These are phyloP conservation scores for Cnemophilus loriae DNA, from an alignment of 2,113 vertebrate genomes.

Conservation along the genomic window DNA sequence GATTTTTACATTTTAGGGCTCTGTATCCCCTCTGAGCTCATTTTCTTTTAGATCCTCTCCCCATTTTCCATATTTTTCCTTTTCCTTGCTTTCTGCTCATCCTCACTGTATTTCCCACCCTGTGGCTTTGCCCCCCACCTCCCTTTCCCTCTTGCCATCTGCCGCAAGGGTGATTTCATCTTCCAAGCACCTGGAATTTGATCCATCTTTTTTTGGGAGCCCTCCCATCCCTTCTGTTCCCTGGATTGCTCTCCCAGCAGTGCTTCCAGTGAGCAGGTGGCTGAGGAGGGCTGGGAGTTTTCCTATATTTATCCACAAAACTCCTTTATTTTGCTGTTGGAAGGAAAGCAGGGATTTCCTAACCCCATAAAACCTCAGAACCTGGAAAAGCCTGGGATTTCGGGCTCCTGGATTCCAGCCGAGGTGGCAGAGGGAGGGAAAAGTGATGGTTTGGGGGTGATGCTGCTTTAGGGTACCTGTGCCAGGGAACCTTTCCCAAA, in stretches of 20 bases:
- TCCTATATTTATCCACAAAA: neutral
- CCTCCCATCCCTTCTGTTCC: neutral
- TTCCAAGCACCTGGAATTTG: neutral
- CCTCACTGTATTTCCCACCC: neutral
- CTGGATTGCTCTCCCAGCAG: neutral
- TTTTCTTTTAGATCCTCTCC: neutral
- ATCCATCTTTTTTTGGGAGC: neutral
- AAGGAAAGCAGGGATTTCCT: neutral
- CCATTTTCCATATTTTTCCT: neutral
- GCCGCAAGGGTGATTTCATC: neutral
- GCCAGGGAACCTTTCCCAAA: neutral
- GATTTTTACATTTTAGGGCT: neutral
- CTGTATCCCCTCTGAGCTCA: neutral
- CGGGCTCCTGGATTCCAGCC: neutral
- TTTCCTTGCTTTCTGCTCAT: neutral
- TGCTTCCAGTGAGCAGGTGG: rapidly evolving
- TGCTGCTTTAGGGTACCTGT: neutral
- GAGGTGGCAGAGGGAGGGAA: neutral
- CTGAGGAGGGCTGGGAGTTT: neutral
- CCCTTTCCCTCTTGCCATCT: neutral
- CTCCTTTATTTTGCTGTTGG: neutral
- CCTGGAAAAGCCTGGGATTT: neutral
- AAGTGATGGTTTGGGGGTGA: neutral
- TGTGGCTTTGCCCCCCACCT: neutral
- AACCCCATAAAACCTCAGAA: neutral